phyloP scores from a whole-genome alignment of 2,113 vertebrate species.

The Meleagris gallopavo region DNA sequence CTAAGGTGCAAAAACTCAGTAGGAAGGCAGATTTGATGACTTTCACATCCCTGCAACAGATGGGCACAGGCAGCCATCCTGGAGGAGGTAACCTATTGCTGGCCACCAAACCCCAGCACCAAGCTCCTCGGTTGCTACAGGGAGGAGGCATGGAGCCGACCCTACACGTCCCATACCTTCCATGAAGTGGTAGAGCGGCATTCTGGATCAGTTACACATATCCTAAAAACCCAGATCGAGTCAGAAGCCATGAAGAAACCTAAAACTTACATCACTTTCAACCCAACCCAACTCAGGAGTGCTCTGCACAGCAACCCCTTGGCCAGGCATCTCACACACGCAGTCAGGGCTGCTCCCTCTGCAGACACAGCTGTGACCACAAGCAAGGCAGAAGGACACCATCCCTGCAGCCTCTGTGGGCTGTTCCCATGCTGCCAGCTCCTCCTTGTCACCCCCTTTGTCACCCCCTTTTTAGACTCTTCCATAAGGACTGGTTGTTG shows the following conservation, averaged over 20 bases:
- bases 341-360: neutral
- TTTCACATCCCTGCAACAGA: neutral
- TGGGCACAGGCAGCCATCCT: neutral
- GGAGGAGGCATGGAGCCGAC: neutral
- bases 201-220: neutral
- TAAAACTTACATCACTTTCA: neutral
- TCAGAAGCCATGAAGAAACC: neutral
- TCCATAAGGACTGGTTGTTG: neutral
- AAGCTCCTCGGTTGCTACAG: rapidly evolving
- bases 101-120: neutral
- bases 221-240: neutral
- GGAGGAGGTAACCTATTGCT: neutral
- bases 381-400: neutral
- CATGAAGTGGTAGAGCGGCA: rapidly evolving
- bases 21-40: rapidly evolving
- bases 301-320: neutral
- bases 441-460: neutral
- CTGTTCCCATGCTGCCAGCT: neutral
- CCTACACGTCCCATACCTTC: rapidly evolving
- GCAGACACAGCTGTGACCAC: neutral
- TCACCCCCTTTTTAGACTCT: neutral
- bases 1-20: neutral
- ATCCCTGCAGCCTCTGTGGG: neutral
- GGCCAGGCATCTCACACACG: neutral
- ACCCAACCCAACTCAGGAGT: neutral